phyloP scores from a whole-genome alignment of 2,113 vertebrate species.

The Corvus cornix region DNA sequence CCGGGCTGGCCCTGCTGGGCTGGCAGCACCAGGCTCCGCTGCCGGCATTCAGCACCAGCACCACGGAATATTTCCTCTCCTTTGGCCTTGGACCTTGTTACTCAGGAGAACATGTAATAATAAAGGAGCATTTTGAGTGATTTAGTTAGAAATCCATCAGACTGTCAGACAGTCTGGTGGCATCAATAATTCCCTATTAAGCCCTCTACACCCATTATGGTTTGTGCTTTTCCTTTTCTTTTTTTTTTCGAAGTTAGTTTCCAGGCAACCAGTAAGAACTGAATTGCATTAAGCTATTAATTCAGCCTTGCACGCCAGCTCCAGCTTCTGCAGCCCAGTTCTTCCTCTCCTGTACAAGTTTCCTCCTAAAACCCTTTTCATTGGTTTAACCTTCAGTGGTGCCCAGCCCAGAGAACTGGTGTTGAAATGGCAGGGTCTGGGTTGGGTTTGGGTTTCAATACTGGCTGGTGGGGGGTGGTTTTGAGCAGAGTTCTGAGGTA shows the following conservation, averaged over 20 bases:
- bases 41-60: background rate
- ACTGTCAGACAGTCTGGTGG: conserved; percentile 35
- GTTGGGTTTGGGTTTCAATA: background rate
- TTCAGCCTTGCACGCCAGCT: conserved; percentile 60
- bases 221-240: conserved; percentile 37
- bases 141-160: conserved; percentile 32
- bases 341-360: background rate
- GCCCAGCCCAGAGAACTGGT: background rate
- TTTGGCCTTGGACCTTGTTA: background rate
- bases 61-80: background rate
- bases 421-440: background rate
- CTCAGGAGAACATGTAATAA: background rate
- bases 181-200: conserved; percentile 74
- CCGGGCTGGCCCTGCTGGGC: background rate
- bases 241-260: conserved; percentile 62
- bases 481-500: background rate
- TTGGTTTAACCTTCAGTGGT: background rate
- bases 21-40: background rate
- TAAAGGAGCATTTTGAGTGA: background rate
- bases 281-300: conserved; percentile 76
- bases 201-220: conserved; percentile 57
- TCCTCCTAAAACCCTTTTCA: background rate
- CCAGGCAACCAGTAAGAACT: conserved; percentile 75
- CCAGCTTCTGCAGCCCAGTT: conserved; percentile 34
- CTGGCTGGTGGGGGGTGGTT: background rate